These are phyloP conservation scores for Luscinia megarhynchos DNA, from an alignment of 2,797 vertebrate genomes.

Conservation along the genomic window DNA sequence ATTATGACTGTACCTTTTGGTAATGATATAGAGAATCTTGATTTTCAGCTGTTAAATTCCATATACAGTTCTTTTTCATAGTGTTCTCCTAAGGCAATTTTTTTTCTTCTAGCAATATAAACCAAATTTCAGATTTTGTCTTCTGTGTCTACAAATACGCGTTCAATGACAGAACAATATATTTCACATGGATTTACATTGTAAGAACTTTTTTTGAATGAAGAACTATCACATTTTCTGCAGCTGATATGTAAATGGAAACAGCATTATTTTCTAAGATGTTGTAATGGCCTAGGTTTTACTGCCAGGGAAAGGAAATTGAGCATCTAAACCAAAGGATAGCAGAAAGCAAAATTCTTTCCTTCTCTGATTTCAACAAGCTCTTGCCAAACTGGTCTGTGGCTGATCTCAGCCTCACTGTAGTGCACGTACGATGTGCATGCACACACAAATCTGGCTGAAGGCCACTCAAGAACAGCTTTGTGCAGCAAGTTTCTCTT, in stretches of 20 bases:
- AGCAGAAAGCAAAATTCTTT: background rate
- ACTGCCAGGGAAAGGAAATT: background rate
- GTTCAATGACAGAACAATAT: background rate
- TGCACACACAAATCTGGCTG: background rate
- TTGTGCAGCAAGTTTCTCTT: background rate
- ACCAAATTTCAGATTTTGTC: background rate
- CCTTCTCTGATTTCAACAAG: background rate
- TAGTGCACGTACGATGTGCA: rapidly evolving
- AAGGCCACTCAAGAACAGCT: background rate
- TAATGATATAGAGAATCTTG: background rate
- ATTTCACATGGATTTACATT: background rate
- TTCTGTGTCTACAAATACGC: background rate
- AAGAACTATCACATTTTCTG: background rate
- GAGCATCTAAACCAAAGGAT: background rate
- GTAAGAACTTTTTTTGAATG: background rate
- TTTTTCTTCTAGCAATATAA: background rate
- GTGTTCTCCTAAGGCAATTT: background rate
- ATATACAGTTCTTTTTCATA: background rate
- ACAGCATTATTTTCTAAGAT: background rate
- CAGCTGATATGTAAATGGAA: background rate
- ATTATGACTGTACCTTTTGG: background rate
- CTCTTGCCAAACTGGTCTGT: background rate
- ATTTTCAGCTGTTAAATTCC: background rate
- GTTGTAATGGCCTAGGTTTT: background rate
- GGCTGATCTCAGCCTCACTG: background rate